Evolutionary conservation across 2,888 invertebrate species (phyloP).

Genomic region (Drosophila trichaetosa): DNA sequence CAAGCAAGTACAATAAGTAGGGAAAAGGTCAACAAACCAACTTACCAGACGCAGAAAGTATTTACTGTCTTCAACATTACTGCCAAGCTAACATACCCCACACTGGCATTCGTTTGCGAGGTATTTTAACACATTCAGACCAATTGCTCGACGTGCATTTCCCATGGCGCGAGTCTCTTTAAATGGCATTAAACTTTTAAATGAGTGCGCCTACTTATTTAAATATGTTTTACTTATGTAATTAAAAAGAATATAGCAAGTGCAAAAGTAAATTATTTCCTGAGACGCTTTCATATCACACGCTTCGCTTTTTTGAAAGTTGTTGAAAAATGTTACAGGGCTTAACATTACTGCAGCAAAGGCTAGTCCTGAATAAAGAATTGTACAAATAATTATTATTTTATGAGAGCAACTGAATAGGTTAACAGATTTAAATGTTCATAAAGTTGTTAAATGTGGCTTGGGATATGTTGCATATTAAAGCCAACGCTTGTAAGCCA

Average conservation of each 20-base stretch:
- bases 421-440: conserved; percentile 47
- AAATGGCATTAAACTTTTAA: conserved; percentile 43
- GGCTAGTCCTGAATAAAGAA: background rate
- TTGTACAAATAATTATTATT: conserved; percentile 14
- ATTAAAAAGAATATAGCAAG: conserved; percentile 9
- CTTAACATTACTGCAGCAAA: background rate
- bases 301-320: conserved; percentile 28
- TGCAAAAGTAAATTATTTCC: conserved; percentile 34
- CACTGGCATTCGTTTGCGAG: background rate
- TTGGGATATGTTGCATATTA: conserved; percentile 1
- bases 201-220: conserved; percentile 12
- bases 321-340: conserved; percentile 15
- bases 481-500: conserved; percentile 1
- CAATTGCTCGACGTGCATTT: conserved; percentile 34
- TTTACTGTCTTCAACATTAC: no score
- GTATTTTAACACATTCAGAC: conserved; percentile 26
- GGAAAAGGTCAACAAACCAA: background rate
- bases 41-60: background rate
- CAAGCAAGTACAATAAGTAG: conserved; percentile 38
- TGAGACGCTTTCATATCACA: conserved; percentile 15
- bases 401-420: conserved; percentile 47
- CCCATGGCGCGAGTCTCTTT: conserved; percentile 42
- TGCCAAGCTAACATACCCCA: no score
- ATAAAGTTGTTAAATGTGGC: conserved; percentile 28
- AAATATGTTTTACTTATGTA: conserved; percentile 1